These are phyloP conservation scores for Halcyon leucocephala DNA, from an alignment of 2,797 vertebrate genomes.

Conservation along the genomic window DNA sequence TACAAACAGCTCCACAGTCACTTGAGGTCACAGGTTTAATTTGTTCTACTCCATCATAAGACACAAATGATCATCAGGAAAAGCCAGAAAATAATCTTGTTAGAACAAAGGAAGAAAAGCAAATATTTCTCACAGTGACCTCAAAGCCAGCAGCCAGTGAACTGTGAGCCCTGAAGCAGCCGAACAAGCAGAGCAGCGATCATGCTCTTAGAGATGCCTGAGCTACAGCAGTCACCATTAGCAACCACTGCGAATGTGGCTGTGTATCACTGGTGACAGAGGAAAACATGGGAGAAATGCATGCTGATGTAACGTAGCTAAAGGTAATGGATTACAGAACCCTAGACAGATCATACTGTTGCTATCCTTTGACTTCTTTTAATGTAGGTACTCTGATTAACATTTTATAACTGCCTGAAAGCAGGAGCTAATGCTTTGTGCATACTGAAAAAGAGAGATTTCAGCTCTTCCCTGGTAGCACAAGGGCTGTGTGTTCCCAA, in stretches of 20 bases:
- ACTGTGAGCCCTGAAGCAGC: background rate
- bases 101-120: background rate
- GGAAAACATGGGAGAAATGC: background rate
- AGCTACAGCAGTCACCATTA: background rate
- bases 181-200: accelerated
- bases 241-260: background rate
- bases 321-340: background rate
- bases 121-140: background rate
- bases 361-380: background rate
- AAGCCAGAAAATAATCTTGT: background rate
- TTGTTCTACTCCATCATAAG: background rate
- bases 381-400: background rate
- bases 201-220: background rate
- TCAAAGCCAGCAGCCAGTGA: background rate
- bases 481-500: background rate
- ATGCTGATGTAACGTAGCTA: background rate
- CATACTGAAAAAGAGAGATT: background rate
- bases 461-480: background rate
- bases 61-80: background rate
- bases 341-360: background rate
- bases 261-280: background rate
- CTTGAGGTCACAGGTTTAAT: background rate
- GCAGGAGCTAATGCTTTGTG: background rate
- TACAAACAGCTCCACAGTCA: accelerated
- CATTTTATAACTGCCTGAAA: background rate